Evolutionary conservation across 1,140 invertebrate genomes (phyloP).

Genomic region (Drosophila parabipectinata): DNA sequence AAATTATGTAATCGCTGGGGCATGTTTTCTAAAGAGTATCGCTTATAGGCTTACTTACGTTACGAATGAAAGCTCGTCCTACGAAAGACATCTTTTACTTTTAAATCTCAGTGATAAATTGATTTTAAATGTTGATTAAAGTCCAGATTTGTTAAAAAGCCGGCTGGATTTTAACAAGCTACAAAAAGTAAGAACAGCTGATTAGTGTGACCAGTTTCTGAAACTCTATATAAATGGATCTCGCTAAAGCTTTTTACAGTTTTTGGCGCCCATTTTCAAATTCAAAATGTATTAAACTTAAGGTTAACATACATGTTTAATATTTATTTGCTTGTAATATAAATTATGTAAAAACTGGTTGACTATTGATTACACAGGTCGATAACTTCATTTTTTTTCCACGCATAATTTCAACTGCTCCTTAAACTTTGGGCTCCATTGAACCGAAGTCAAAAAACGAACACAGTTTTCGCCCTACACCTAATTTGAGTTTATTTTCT

Average conservation of each 20-base stretch:
- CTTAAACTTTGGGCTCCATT: too few relatives aligned
- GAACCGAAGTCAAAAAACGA: too few relatives aligned
- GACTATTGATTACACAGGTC: too few relatives aligned
- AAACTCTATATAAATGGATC: neutral
- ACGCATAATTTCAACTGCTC: too few relatives aligned
- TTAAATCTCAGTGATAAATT: slow-evolving; percentile 7
- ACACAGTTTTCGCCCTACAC: too few relatives aligned
- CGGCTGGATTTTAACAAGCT: slow-evolving; percentile 9
- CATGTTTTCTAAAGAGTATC: slow-evolving; percentile 40
- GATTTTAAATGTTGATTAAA: slow-evolving; percentile 1
- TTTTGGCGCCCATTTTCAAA: neutral
- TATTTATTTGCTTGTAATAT: too few relatives aligned
- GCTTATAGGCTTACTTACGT: slow-evolving; percentile 55
- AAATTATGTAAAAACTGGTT: too few relatives aligned
- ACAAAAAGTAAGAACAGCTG: slow-evolving; percentile 20
- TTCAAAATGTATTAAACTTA: neutral
- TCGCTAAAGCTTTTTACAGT: neutral
- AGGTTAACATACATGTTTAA: too few relatives aligned
- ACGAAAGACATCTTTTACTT: slow-evolving; percentile 67
- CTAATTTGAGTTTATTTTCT: too few relatives aligned
- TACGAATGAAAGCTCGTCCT: slow-evolving; percentile 66
- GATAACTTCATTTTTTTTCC: too few relatives aligned
- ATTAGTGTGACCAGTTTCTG: neutral
- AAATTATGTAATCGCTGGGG: slow-evolving; percentile 65
- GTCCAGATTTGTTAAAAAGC: slow-evolving; percentile 4